Evolutionary conservation across 2,113 vertebrate species (phyloP).

Genomic region (Pachycephala philippinensis): DNA sequence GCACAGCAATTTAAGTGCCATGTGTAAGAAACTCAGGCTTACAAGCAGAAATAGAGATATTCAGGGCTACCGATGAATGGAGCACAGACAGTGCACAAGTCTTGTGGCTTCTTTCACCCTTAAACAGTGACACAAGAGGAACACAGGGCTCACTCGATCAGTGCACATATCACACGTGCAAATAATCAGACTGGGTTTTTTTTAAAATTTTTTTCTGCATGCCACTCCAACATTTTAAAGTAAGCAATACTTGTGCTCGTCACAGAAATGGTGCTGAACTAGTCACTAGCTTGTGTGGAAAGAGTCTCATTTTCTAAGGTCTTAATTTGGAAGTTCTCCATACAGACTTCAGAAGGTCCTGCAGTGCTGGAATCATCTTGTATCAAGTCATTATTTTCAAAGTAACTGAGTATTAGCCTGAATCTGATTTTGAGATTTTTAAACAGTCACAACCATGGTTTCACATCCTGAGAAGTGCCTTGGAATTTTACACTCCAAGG

Average conservation of each 20-base stretch:
- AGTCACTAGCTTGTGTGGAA: neutral
- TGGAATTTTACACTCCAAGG: neutral
- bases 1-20: neutral
- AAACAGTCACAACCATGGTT: neutral
- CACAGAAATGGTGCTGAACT: neutral
- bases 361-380: neutral
- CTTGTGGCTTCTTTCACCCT: fast-evolving
- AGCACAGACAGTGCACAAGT: neutral
- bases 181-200: too few relatives aligned
- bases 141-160: neutral
- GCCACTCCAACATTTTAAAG: neutral
- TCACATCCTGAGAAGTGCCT: neutral
- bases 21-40: neutral
- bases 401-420: neutral
- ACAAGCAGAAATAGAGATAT: neutral
- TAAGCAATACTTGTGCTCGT: neutral
- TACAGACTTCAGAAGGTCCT: neutral
- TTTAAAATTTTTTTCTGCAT: neutral
- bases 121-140: neutral
- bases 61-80: neutral
- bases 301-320: neutral
- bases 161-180: neutral
- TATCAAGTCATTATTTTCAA: neutral
- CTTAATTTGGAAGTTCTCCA: neutral
- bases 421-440: neutral